Evolutionary conservation across 1,140 invertebrate genomes (phyloP).

Genomic region (Zaprionus kolodkinae): DNA sequence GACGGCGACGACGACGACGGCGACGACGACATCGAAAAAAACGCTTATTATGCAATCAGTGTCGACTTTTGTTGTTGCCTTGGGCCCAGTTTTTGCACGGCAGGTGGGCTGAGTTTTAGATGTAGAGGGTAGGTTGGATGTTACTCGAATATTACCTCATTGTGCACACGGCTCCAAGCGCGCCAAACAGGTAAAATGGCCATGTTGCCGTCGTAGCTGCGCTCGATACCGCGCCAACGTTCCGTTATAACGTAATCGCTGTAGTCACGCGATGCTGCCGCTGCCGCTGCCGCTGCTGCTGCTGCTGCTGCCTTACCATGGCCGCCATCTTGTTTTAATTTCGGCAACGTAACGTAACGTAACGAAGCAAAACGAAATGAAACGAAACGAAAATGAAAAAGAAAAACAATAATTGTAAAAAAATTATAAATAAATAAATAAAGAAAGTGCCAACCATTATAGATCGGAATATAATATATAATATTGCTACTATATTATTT

Average conservation of each 20-base stretch:
- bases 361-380: conserved; percentile 41
- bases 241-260: conserved; percentile 84
- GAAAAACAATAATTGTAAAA: conserved; percentile 58
- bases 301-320: conserved; percentile 67
- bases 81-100: conserved; percentile 65
- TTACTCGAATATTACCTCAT: conserved; percentile 76
- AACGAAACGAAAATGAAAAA: conserved; percentile 21
- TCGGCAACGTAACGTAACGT: conserved; percentile 33
- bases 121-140: conserved; percentile 13
- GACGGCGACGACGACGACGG: neutral
- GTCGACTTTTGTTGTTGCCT: conserved; percentile 60
- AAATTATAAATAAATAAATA: conserved; percentile 56
- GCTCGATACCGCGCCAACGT: conserved; percentile 83
- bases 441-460: conserved; percentile 31
- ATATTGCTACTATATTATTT: conserved; percentile 8
- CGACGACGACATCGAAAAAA: conserved; percentile 37
- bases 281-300: conserved; percentile 68
- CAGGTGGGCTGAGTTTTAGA: conserved; percentile 55
- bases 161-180: conserved; percentile 83
- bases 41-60: conserved; percentile 80
- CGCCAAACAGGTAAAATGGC: conserved; percentile 83
- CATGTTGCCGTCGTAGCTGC: conserved; percentile 83
- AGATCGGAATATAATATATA: too few relatives aligned
- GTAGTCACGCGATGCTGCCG: conserved; percentile 82
- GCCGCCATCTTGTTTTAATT: conserved; percentile 73